phyloP scores from a whole-genome alignment of 2,113 vertebrate species.

The Esox niger region DNA sequence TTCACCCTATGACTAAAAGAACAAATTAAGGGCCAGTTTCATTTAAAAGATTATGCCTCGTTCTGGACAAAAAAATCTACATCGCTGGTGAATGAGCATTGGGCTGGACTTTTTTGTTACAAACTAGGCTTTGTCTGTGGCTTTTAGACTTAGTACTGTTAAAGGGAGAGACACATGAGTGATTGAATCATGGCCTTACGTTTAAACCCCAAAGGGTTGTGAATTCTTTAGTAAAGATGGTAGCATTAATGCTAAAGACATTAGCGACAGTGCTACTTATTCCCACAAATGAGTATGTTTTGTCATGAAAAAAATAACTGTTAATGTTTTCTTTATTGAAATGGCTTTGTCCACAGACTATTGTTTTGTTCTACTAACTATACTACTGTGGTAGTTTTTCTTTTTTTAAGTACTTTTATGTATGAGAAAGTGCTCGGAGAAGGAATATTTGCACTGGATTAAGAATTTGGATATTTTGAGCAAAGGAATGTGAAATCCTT shows the following conservation, averaged over 20 bases:
- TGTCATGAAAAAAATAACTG: conserved; percentile 12
- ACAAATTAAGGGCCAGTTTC: too few species aligned
- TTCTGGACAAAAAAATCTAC: too few species aligned
- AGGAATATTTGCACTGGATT: conserved; percentile 67
- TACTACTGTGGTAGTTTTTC: conserved; percentile 67
- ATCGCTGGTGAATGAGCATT: too few species aligned
- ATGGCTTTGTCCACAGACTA: conserved; percentile 26
- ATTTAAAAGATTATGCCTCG: too few species aligned
- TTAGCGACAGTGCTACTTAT: not conserved
- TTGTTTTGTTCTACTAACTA: conserved; percentile 36
- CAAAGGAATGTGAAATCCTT: conserved; percentile 54
- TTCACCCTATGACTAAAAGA: not conserved
- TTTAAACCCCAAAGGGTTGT: conserved; percentile 37
- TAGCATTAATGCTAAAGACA: conserved; percentile 11
- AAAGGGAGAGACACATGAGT: conserved; percentile 20
- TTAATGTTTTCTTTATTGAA: conserved; percentile 16
- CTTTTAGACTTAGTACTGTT: conserved; percentile 10
- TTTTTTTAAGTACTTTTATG: conserved; percentile 44
- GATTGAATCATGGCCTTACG: conserved; percentile 54
- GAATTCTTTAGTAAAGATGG: not conserved
- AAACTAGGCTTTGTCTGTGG: too few species aligned
- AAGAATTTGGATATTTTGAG: conserved; percentile 42
- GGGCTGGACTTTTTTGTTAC: too few species aligned
- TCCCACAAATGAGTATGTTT: not conserved
- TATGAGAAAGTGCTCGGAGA: conserved; percentile 58